Conservation (phyloP, 2,113 vertebrate genomes). For the Ophthalmolycus amberensis region DNA sequence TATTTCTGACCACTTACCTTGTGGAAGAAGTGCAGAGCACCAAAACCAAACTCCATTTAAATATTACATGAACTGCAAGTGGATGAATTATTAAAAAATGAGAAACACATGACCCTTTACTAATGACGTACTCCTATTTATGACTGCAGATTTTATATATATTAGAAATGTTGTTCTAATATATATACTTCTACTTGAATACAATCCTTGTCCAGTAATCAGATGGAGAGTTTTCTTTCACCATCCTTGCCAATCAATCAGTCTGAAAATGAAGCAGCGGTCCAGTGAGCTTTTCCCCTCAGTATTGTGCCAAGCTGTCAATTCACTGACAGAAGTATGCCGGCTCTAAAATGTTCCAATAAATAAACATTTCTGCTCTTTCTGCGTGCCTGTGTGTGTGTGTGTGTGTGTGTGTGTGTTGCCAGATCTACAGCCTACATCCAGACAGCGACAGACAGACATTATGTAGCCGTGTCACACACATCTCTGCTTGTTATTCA, state of each 20-base stretch:
- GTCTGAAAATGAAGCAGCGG: constrained; percentile 53
- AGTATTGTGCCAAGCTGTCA: constrained; percentile 71
- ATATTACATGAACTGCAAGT: neutral
- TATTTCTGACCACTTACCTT: neutral
- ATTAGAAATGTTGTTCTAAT: neutral
- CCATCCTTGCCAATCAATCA: constrained; percentile 58
- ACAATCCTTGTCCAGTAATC: constrained; percentile 38
- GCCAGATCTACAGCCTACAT: constrained; percentile 71
- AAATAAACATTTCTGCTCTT: constrained; percentile 69
- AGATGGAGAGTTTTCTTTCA: constrained; percentile 22
- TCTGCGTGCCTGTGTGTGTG: constrained; percentile 20
- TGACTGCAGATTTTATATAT: neutral
- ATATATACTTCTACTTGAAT: neutral
- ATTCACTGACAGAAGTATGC: constrained; percentile 66
- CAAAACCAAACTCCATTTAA: neutral
- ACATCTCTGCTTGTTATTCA: constrained; percentile 73
- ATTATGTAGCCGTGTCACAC: constrained; percentile 69
- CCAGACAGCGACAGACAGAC: constrained; percentile 74
- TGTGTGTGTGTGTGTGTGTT: constrained; percentile 37
- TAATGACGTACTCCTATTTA: neutral
- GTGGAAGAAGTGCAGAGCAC: neutral
- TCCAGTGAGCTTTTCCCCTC: constrained; percentile 55
- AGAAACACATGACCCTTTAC: neutral
- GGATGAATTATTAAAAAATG: neutral
- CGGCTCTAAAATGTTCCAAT: constrained; percentile 68